A percentile compares a stretch with the other conserved stretches of the same genome.
phyloP scores from a whole-genome alignment of 1,140 invertebrate genomes.

The Drosophila kurseongensis region DNA sequence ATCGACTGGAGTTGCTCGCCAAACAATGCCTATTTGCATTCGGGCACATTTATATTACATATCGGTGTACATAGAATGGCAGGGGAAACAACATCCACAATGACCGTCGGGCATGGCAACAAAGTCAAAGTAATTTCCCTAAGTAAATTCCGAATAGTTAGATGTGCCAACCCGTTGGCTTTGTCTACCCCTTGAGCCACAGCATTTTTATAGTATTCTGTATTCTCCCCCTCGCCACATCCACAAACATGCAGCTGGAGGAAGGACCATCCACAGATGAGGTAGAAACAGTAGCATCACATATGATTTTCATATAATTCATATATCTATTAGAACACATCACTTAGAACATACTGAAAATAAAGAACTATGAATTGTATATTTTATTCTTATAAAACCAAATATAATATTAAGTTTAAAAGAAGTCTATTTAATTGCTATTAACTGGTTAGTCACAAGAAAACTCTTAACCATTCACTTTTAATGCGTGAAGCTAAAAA shows the following conservation, averaged over 20 bases:
- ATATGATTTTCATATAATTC: neutral
- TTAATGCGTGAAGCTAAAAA: no score
- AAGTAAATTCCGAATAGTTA: conserved; percentile 60
- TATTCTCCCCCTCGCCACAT: neutral
- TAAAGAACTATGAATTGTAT: no score
- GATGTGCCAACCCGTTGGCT: conserved; percentile 16
- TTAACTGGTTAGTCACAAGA: no score
- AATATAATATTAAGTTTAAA: no score
- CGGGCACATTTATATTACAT: conserved; percentile 45
- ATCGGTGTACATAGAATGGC: conserved; percentile 4
- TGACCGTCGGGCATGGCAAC: conserved; percentile 26
- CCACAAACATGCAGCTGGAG: neutral
- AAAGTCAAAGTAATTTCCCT: conserved; percentile 64
- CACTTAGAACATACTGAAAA: no score
- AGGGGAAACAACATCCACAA: conserved; percentile 18
- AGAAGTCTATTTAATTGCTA: no score
- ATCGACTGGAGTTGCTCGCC: conserved; percentile 28
- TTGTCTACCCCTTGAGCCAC: conserved; percentile 30
- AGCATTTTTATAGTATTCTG: conserved; percentile 40
- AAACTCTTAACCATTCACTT: no score
- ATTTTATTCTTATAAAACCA: no score
- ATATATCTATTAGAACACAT: no score
- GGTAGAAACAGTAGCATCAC: neutral
- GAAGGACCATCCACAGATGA: neutral
- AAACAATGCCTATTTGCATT: conserved; percentile 61